Base-by-base conservation (phyloP, 2,797 vertebrate species). In the Myripristis murdjan region DNA sequence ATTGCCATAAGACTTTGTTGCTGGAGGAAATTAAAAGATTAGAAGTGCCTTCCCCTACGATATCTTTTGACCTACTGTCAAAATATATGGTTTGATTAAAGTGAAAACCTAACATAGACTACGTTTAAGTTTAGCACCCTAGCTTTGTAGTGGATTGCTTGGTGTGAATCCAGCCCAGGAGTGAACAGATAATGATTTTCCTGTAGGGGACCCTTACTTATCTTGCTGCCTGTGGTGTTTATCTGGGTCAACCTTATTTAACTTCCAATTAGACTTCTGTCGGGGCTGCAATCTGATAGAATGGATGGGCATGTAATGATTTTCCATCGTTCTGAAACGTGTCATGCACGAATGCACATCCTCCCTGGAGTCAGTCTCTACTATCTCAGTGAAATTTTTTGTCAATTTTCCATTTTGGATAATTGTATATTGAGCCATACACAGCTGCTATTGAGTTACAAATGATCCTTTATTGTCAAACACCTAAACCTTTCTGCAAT, bases 311-410 rank as follows among this genome's bases (percentile, higher is more conserved):
- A 24, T 31, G 10, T 69, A 31, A 52, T 60, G 2, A 39, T 31
- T 55, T 58, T 53, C 11, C 4, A 20, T 64, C 71, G 6, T 22
- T 55, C 53, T 26, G 24, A 10, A 55, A 22, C 20, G 15, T 64
- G 31, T 62, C 12, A 62, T 62, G 18, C 26, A 22, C 47, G 12
- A 28, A 31, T 31, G 28, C 28, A 31, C 28, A 31, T 31, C 10
- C 10, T 39, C 10, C 48, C 14, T 24, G 37, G 18, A 59, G 18
- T 0, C 14, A 22, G 18, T 57, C 31, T 64, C 4, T 8, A 10
- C 24, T 44, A 10, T 43, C 48, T n/a, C 39, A n/a, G 46, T 6
- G n/a, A 20, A n/a, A n/a, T 18, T 46, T 59, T 16, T 26, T 9
- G 57, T 26, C 8, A 6, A 46, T 46, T 10, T 46, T n/a, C 8